Base-by-base conservation (phyloP, 2,888 invertebrate species). In the Malthinus flaveolus region DNA sequence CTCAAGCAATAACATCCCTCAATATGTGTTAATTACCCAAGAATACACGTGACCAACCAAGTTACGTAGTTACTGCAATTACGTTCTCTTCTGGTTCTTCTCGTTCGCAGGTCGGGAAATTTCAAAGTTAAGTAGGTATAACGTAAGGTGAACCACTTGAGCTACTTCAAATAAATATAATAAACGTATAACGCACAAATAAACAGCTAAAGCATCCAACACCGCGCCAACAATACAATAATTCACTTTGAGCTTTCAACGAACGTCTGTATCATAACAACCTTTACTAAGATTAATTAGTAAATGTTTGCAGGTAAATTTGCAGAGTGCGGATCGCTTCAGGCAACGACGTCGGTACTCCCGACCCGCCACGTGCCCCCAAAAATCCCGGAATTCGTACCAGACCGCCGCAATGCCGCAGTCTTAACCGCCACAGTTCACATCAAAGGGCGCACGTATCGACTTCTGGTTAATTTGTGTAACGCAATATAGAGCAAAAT, bases 1-100 rank as follows among this genome's bases (percentile, higher is more conserved):
- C 95, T 95, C 94, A 95, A 95, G 95, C 95, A 95, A 95, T 95
- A 95, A 95, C 95, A 94, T 86, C 91, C 88, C 86, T 79, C 81
- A 86, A 85, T 87, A 87, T 90, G 93, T 93, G 94, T 93, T 94
- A 94, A 92, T 93, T 92, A 91, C 94, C 93, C 91, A 94, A 95
- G 94, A 93, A 95, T 95, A 95, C 95, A 87, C 94, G 94, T 93
- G 90, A 90, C 91, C 93, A 89, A 86, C 87, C 90, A 86, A 88
- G 88, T 86, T 82, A 86, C 87, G 90, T 86, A 88, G 88, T 86
- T 82, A 78, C 75, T 60, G 35, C 9, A 46, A 50, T 46, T 32
- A 31, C 46, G 47, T 48, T 36, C 10, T 31, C 12, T 45, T 31
- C 35, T 46, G 31, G 12, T n/a, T 44, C 23, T 46, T 9, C 46